Conservation (phyloP, 2,797 vertebrate species). For the Basileuterus tristriatus region DNA sequence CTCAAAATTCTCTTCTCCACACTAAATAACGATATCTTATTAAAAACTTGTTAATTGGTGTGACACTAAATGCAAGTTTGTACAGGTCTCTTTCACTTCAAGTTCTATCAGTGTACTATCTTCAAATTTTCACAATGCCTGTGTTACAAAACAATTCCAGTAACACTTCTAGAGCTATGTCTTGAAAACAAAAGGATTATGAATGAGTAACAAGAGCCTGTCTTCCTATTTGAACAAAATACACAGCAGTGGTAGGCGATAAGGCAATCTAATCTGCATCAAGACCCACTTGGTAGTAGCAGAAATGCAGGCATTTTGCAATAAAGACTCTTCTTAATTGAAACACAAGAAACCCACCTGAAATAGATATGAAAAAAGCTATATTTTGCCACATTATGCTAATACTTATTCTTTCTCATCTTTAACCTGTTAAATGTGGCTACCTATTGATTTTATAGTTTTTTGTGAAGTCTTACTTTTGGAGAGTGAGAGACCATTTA, state of each 20-base stretch:
- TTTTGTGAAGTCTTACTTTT: neutral
- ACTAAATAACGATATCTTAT: neutral
- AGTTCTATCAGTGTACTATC: neutral
- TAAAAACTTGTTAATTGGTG: neutral
- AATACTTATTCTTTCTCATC: neutral
- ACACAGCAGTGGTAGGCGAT: neutral
- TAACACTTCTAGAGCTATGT: neutral
- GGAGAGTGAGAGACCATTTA: neutral
- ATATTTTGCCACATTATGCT: neutral
- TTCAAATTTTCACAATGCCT: neutral
- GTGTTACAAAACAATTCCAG: neutral
- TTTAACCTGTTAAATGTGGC: neutral
- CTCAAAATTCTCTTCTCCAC: neutral
- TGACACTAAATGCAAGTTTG: neutral
- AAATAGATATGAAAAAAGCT: neutral
- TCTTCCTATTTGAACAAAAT: neutral
- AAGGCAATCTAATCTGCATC: neutral
- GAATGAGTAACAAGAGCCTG: neutral
- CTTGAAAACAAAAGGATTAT: neutral
- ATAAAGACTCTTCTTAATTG: neutral
- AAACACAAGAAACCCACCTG: neutral
- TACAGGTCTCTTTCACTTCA: neutral
- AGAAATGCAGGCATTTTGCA: neutral
- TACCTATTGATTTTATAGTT: neutral
- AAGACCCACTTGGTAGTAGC: neutral